Evolutionary conservation across 1,140 invertebrate genomes (phyloP).

Genomic region (Tribolium castaneum): DNA sequence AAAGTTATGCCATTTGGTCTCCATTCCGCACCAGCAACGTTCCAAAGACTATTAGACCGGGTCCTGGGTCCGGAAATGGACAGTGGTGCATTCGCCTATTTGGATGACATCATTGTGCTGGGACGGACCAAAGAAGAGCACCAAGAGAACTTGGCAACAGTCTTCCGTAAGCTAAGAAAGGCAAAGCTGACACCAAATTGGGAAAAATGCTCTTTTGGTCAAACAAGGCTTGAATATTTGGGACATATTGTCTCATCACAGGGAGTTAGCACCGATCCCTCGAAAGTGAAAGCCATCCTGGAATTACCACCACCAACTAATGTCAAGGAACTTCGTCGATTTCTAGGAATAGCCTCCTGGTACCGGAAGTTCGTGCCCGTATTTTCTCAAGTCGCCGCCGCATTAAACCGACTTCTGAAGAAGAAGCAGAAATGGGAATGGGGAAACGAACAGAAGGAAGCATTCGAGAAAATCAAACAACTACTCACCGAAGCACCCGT

Average conservation of each 20-base stretch:
- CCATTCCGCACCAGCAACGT: constrained; percentile 55
- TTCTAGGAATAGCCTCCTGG: constrained; percentile 65
- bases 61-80: constrained; percentile 54
- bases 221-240: constrained; percentile 56
- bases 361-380: constrained; percentile 62
- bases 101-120: constrained; percentile 60
- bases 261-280: constrained; percentile 58
- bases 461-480: too few relatives aligned
- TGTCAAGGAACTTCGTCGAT: constrained; percentile 61
- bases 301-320: constrained; percentile 58
- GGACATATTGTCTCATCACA: constrained; percentile 58
- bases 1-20: constrained; percentile 60
- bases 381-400: constrained; percentile 57
- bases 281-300: constrained; percentile 59
- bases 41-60: constrained; percentile 54
- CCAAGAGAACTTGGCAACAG: constrained; percentile 49
- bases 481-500: too few relatives aligned
- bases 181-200: constrained; percentile 53
- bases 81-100: constrained; percentile 54
- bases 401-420: neutral
- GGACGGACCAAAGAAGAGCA: constrained; percentile 55
- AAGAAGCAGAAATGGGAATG: constrained; percentile 19
- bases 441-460: too few relatives aligned
- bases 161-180: constrained; percentile 52
- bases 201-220: constrained; percentile 59